Evolutionary conservation across 2,113 vertebrate genomes (phyloP), one percentile per base, ranked within the genome.

Genomic region (Prionailurus viverrinus): DNA sequence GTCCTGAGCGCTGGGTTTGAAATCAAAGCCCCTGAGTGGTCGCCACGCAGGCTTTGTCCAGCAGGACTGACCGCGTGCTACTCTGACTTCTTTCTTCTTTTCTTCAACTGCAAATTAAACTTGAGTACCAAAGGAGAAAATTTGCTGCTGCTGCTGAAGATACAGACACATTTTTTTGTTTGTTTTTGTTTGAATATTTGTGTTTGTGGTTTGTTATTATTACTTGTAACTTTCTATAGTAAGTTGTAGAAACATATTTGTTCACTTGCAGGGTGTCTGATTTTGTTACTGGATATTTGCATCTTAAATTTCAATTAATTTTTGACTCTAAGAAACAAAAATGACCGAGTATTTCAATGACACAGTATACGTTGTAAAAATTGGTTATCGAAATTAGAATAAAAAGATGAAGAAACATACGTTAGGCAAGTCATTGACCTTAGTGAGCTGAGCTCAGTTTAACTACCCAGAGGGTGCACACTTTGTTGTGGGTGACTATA

Each of bases 161-260:
- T 48, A 31, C 41, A 84, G 78, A 90, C 89, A 84, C 65, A 29
- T n/a, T 86, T 82, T 48, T 95, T 53, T 94, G 61, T 96, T 58
- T 86, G 27, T 16, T 86, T 96, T 55, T 88, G n/a, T 97, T 76
- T 73, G 36, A 33, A 29, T 78, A 16, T 66, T 48, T 58, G 27
- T 89, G 14, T 91, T 51, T 13, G 58, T 80, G 21, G 25, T 39
- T 69, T 71, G 41, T 36, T 45, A 31, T 45, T 90, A 86, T 68
- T 82, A 71, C 8, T 41, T n/a, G 7, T 53, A 92, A 58, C 61
- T 41, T 39, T 68, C 39, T 71, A 6, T 74, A 11, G 29, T 68
- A 25, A 86, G 61, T 10, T 33, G 18, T 74, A 68, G 71, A 89
- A 51, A 27, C 45, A 36, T 53, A 41, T 51, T 74, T 91, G 13